Percentiles rank a stretch among this genome's conserved stretches.
Conservation (phyloP, 1,140 invertebrate genomes). For the Pectinophora gossypiella region DNA sequence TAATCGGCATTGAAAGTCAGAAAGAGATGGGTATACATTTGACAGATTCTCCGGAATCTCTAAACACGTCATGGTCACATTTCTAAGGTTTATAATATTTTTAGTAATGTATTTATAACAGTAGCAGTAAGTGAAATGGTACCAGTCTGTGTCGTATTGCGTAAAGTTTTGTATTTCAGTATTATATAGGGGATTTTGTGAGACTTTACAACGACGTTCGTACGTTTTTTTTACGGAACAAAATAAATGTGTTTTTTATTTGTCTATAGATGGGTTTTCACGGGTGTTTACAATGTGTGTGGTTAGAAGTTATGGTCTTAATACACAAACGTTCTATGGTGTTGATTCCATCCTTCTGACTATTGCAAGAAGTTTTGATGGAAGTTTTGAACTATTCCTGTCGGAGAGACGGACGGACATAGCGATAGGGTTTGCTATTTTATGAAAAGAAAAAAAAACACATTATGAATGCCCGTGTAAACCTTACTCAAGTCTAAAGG, state of each 20-base stretch:
- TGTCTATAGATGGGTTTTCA: too few relatives aligned
- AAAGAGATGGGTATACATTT: neutral
- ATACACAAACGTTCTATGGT: too few relatives aligned
- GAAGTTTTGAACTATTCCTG: too few relatives aligned
- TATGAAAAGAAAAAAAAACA: too few relatives aligned
- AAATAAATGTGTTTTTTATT: neutral
- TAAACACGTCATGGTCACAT: constrained; percentile 38
- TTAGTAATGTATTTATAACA: constrained; percentile 34
- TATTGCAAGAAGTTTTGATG: too few relatives aligned
- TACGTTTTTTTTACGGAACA: constrained; percentile 39
- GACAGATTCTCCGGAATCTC: too few relatives aligned
- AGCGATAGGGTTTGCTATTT: too few relatives aligned
- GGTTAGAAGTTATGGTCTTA: too few relatives aligned
- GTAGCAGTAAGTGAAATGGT: constrained; percentile 31
- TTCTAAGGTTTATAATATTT: constrained; percentile 17
- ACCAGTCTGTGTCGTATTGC: constrained; percentile 37
- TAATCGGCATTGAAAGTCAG: too few relatives aligned
- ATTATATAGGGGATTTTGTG: constrained; percentile 67
- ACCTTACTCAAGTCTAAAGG: constrained; percentile 43
- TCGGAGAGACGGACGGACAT: too few relatives aligned
- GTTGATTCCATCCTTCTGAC: too few relatives aligned
- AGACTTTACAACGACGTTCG: constrained; percentile 69
- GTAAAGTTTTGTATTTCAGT: constrained; percentile 44
- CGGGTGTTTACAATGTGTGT: neutral
- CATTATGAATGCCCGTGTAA: too few relatives aligned